Evolutionary conservation across 2,888 invertebrate species (phyloP).

Genomic region (Coenonympha arcania): DNA sequence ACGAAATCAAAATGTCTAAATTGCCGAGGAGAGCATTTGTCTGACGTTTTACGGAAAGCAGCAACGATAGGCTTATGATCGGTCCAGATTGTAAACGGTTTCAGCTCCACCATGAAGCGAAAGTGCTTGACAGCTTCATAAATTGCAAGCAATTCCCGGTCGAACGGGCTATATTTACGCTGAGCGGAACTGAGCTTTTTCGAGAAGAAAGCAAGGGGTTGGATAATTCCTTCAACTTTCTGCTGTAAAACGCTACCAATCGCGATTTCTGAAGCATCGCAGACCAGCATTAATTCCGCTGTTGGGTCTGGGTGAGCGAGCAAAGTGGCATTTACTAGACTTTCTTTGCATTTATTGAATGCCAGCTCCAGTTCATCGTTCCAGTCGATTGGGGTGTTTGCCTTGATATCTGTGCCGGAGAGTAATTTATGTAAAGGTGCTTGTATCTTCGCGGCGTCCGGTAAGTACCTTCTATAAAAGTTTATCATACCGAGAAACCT

Average conservation of each 20-base stretch:
- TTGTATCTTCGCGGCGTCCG: slow-evolving; percentile 35
- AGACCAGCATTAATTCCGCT: slow-evolving; percentile 30
- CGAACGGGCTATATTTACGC: slow-evolving; percentile 33
- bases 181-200: slow-evolving; percentile 31
- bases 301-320: slow-evolving; percentile 32
- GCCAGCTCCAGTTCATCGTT: slow-evolving; percentile 15
- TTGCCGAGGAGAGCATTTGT: slow-evolving; percentile 6
- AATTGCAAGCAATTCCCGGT: slow-evolving; percentile 17
- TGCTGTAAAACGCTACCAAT: slow-evolving; percentile 45
- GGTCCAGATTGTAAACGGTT: slow-evolving; percentile 14
- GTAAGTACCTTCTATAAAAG: slow-evolving; percentile 33
- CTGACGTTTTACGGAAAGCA: slow-evolving; percentile 18
- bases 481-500: slow-evolving; percentile 28
- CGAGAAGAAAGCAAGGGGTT: slow-evolving; percentile 20
- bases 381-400: not conserved
- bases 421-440: slow-evolving; percentile 21
- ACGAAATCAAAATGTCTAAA: slow-evolving; percentile 37
- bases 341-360: slow-evolving; percentile 29
- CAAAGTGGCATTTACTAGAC: slow-evolving; percentile 28
- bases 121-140: slow-evolving; percentile 15
- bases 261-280: slow-evolving; percentile 41
- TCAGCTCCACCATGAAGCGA: slow-evolving; percentile 17
- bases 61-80: slow-evolving; percentile 23
- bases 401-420: not conserved
- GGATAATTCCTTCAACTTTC: slow-evolving; percentile 25